A percentile compares a stretch with the other conserved stretches of the same genome.
Conservation (phyloP, 2,113 vertebrate genomes). For the Noturus placidus region DNA sequence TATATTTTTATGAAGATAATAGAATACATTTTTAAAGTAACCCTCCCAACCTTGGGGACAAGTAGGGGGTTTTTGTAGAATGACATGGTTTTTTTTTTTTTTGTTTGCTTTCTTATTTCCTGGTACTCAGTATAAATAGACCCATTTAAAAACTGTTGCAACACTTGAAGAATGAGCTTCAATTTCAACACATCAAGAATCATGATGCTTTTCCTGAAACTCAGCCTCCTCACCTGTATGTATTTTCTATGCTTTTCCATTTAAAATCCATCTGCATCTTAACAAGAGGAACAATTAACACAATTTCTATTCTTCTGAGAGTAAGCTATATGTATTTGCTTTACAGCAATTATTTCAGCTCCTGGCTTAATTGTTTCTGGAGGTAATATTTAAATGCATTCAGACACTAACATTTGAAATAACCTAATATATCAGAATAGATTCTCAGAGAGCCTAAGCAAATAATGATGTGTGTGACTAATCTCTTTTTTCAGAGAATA, state of each 20-base stretch:
- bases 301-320: background rate
- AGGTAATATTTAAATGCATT: background rate
- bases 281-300: background rate
- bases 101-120: too few relatives aligned
- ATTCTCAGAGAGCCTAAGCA: background rate
- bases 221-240: conserved; percentile 22
- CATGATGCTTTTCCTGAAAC: conserved; percentile 3
- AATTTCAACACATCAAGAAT: background rate
- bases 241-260: background rate
- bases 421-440: background rate
- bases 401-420: background rate
- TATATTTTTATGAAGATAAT: too few relatives aligned
- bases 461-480: too few relatives aligned
- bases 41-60: too few relatives aligned
- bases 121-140: too few relatives aligned
- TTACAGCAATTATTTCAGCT: conserved; percentile 1
- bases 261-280: background rate
- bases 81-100: too few relatives aligned
- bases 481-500: conserved; percentile 1
- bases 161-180: too few relatives aligned
- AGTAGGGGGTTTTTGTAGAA: too few relatives aligned
- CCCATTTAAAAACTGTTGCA: too few relatives aligned
- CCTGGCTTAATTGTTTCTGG: background rate
- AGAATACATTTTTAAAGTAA: too few relatives aligned
- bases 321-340: background rate